Base-by-base conservation (phyloP, 2,797 vertebrate species). In the Artibeus lituratus region DNA sequence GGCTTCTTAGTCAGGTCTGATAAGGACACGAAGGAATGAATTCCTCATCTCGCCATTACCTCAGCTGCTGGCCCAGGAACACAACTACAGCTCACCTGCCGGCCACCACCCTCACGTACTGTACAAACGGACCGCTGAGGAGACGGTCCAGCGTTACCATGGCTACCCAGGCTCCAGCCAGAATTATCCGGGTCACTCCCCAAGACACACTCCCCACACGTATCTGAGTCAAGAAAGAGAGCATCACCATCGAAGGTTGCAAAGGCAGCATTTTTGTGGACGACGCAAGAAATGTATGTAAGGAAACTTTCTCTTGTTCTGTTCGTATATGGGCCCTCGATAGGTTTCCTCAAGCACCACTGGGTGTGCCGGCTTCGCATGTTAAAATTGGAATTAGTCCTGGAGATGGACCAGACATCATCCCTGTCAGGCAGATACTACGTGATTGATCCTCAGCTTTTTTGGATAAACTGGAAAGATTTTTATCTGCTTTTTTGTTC, bases 221-320 rank as follows among this genome's bases (percentile, higher is more conserved):
- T 95, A 94, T 18, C 97, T 77, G 53, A 97, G 89, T 29, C 99
- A 96, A 93, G 98, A 97, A 3, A 94, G 96, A 87, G 97, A 97
- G 94, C 97, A 97, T 97, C 98, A 97, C 92, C 99, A 98, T 4
- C 97, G 98, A 96, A 99, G 98, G 97, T 97, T 98, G 94, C 99
- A 98, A 98, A 99, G 98, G 98, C 99, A 99, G 96, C 99, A 99
- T 98, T 99, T 99, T 99, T 99, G 99, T 98, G 99, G 99, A 99
- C 99, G 98, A 98, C 99, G 99, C 99, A 99, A 99, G 99, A 99
- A 99, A 99, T 99, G 99, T 99, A 99, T 99, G 99, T 99, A 99
- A 99, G 99, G 99, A 99, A 99, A 99, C 98, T 98, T 99, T 98
- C 96, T 98, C 96, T 98, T 94, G 80, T 98, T 98, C 84, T 96